Conservation (phyloP, 2,888 invertebrate species). For the Blastobasis adustella region DNA sequence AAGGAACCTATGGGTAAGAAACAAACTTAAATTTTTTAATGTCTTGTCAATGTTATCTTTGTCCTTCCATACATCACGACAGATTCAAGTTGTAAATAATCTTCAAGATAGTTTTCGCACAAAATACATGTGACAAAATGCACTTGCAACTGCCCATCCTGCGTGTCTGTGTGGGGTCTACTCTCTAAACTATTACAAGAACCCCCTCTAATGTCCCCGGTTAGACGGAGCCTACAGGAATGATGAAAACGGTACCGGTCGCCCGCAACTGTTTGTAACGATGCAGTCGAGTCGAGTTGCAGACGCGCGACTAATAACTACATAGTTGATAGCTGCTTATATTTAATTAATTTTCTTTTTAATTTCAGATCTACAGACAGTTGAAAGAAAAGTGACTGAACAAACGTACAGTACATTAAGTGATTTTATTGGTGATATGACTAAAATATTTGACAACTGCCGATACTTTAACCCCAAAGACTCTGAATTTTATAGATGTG, state of each 20-base stretch:
- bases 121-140: too few relatives aligned
- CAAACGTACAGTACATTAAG: conserved; percentile 89
- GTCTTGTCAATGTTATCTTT: too few relatives aligned
- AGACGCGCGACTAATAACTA: neutral
- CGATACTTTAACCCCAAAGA: conserved; percentile 97
- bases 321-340: neutral
- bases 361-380: conserved; percentile 90
- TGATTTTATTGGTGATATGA: conserved; percentile 98
- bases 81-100: too few relatives aligned
- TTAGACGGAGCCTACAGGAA: too few relatives aligned
- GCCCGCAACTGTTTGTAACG: neutral
- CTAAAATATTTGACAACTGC: conserved; percentile 99
- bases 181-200: too few relatives aligned
- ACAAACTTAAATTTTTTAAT: neutral
- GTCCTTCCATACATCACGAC: too few relatives aligned
- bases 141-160: too few relatives aligned
- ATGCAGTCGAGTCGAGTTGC: neutral
- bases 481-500: conserved; percentile 96
- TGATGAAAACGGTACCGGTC: neutral
- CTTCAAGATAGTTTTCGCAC: too few relatives aligned
- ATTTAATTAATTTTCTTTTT: conserved; percentile 6
- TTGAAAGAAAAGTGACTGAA: conserved; percentile 90
- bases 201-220: too few relatives aligned
- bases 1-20: conserved; percentile 95
- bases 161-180: too few relatives aligned